Conservation (phyloP, 2,797 vertebrate species). For the Pseudomugil tenellus region DNA sequence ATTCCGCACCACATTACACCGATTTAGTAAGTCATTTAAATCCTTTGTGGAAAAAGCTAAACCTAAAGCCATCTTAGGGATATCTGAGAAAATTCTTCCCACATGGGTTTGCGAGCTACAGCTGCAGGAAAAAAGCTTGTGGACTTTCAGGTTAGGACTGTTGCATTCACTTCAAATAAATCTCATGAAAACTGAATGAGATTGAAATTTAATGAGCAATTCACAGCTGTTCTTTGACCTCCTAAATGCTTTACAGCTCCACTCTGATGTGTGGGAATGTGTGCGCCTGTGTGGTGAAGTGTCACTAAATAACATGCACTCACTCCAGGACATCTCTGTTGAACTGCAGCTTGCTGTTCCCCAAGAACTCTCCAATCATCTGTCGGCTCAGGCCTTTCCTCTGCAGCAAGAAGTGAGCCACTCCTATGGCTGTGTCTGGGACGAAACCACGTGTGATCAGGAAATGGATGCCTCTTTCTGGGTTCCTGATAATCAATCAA, state of each 20-base stretch:
- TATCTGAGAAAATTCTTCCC: constrained; percentile 2
- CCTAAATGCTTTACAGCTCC: neutral
- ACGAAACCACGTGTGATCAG: constrained; percentile 97
- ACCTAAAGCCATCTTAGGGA: neutral
- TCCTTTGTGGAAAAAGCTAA: constrained; percentile 2
- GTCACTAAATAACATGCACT: constrained; percentile 51
- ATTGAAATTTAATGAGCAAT: neutral
- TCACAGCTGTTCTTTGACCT: neutral
- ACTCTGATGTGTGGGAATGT: neutral
- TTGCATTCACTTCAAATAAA: neutral
- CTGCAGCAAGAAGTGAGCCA: constrained; percentile 97
- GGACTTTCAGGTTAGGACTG: neutral
- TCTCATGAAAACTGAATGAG: neutral
- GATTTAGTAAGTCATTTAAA: neutral
- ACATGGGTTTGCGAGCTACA: neutral
- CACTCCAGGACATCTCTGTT: constrained; percentile 93
- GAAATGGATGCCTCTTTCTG: constrained; percentile 98
- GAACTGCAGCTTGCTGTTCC: constrained; percentile 98
- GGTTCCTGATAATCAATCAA: constrained; percentile 86
- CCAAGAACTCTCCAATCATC: constrained; percentile 99
- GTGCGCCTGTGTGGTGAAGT: neutral
- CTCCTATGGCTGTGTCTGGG: constrained; percentile 96
- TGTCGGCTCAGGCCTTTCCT: constrained; percentile 97
- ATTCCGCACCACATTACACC: neutral
- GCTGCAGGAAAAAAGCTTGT: constrained; percentile 1